Conservation (phyloP, 1,140 invertebrate genomes). For the Plectrocnemia conspersa region DNA sequence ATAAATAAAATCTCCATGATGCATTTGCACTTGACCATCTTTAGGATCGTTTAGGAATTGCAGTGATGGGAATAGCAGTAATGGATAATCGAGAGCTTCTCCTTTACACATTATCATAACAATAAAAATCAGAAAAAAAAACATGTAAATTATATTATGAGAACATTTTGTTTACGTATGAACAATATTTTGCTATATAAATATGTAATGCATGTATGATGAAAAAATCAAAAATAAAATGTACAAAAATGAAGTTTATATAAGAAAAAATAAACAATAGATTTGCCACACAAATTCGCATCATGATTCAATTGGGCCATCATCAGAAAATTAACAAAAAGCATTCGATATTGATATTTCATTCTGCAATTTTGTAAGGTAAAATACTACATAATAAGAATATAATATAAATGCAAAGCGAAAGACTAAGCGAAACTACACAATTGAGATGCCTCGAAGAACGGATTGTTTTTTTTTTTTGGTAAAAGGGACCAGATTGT, state of each 20-base stretch:
- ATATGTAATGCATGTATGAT: too few species aligned
- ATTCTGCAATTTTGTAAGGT: constrained; percentile 4
- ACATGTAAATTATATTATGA: too few species aligned
- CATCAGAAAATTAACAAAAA: too few species aligned
- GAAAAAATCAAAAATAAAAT: too few species aligned
- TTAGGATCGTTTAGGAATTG: neutral
- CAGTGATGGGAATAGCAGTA: neutral
- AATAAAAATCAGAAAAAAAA: too few species aligned
- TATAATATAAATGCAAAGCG: constrained; percentile 22
- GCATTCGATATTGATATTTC: constrained; percentile 7
- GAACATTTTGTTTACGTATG: too few species aligned
- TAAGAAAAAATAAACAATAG: too few species aligned
- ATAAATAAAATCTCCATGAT: too few species aligned
- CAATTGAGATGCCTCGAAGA: constrained; percentile 16
- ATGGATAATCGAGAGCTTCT: constrained; percentile 3
- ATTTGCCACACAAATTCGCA: too few species aligned
- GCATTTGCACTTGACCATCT: neutral
- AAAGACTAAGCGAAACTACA: constrained; percentile 19
- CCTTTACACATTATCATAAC: neutral
- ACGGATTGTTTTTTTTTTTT: constrained; percentile 13
- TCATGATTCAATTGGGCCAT: too few species aligned
- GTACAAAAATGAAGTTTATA: too few species aligned
- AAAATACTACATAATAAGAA: constrained; percentile 8
- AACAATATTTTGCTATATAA: too few species aligned
- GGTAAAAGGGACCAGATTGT: constrained; percentile 4